These are phyloP conservation scores for Enteromius argenteus DNA, from an alignment of 2,797 vertebrate species.

Conservation along the genomic window DNA sequence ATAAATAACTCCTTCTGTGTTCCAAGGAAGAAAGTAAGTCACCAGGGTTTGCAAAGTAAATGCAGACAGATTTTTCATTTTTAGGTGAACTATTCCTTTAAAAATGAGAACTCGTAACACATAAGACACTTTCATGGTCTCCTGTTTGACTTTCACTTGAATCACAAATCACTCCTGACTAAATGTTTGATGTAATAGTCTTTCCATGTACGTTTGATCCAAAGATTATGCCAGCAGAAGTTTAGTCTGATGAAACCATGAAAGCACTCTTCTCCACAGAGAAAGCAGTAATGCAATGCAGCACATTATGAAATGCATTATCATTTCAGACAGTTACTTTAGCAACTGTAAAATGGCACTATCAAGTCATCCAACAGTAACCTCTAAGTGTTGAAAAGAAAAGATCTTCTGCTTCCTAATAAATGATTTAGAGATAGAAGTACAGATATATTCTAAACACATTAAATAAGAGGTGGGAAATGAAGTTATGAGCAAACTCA, in stretches of 20 bases:
- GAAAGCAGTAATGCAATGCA: slow-evolving; percentile 28
- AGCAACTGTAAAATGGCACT: slow-evolving; percentile 35
- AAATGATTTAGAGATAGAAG: slow-evolving; percentile 37
- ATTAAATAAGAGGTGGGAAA: slow-evolving; percentile 10
- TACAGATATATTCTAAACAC: background rate
- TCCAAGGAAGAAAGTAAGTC: background rate
- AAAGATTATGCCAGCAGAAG: slow-evolving; percentile 31
- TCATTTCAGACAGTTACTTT: slow-evolving; percentile 47
- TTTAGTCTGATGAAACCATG: slow-evolving; percentile 42
- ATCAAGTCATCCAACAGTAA: slow-evolving; percentile 39
- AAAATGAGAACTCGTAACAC: background rate
- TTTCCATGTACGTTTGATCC: slow-evolving; percentile 46
- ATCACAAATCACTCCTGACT: slow-evolving; percentile 41
- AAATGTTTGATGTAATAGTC: slow-evolving; percentile 46
- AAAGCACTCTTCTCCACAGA: slow-evolving; percentile 32
- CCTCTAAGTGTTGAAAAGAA: slow-evolving; percentile 23
- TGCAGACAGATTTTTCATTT: background rate
- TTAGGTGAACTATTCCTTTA: background rate
- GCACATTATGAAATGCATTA: slow-evolving; percentile 40
- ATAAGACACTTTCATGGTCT: slow-evolving; percentile 21
- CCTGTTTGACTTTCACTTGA: slow-evolving; percentile 24
- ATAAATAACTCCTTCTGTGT: background rate
- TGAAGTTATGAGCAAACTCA: background rate
- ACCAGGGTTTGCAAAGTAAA: slow-evolving; percentile 4
- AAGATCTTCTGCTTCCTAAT: background rate